Conservation (phyloP, 1,140 invertebrate genomes). For the Lepidurus packardi region DNA sequence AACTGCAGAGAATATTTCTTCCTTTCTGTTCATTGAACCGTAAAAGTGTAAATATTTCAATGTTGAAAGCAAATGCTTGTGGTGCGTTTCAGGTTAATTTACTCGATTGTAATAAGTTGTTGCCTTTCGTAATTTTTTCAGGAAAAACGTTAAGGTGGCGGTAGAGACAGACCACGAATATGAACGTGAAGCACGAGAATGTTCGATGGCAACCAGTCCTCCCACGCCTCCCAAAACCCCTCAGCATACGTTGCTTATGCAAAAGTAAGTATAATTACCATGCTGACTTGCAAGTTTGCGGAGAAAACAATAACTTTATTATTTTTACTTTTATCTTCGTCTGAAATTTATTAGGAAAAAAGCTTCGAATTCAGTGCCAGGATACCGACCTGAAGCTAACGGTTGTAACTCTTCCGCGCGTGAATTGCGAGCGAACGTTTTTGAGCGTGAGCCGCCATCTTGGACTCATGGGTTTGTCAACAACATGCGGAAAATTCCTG, state of each 20-base stretch:
- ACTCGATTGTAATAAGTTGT: too few relatives aligned
- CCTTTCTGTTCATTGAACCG: neutral
- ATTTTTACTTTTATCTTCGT: neutral
- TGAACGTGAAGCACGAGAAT: neutral
- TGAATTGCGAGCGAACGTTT: neutral
- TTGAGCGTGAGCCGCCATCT: neutral
- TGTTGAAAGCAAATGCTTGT: neutral
- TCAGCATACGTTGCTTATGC: neutral
- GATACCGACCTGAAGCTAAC: neutral
- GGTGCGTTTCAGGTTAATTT: neutral
- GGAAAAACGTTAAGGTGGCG: neutral
- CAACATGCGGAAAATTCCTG: neutral
- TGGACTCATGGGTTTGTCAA: neutral
- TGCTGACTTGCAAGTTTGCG: neutral
- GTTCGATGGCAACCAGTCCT: neutral
- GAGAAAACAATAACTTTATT: neutral
- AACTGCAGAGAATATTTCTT: neutral
- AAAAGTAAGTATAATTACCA: neutral
- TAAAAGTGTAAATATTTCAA: neutral
- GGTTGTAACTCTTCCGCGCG: neutral
- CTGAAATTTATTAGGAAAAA: neutral
- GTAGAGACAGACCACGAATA: neutral
- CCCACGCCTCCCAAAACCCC: constrained; percentile 10
- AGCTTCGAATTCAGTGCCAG: neutral
- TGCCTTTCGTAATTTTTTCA: neutral